Conservation (phyloP, 2,888 invertebrate species). For the Dasysyrphus tricinctus region DNA sequence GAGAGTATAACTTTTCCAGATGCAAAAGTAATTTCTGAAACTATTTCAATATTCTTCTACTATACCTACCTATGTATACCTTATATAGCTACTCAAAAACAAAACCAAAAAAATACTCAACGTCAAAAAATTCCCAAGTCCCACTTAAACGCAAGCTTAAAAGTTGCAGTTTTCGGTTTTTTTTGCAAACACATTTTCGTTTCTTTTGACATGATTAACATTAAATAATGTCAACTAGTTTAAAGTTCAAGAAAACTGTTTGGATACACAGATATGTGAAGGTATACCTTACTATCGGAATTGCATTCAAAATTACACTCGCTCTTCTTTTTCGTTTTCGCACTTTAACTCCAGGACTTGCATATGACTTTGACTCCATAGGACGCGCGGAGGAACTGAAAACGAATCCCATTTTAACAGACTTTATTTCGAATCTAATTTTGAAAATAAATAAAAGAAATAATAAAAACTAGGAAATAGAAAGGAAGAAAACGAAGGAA, state of each 20-base stretch:
- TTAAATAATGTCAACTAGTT: constrained; percentile 43
- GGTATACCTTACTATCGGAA: background rate
- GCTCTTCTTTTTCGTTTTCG: constrained; percentile 11
- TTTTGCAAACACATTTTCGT: constrained; percentile 17
- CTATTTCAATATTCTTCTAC: constrained; percentile 36
- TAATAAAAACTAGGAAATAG: background rate
- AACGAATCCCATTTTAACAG: constrained; percentile 34
- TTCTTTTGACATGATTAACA: constrained; percentile 40
- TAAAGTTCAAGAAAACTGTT: constrained; percentile 1
- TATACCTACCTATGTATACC: background rate
- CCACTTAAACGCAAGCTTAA: background rate
- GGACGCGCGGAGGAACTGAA: background rate
- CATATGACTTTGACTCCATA: constrained; percentile 4
- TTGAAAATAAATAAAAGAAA: constrained; percentile 47
- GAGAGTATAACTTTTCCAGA: constrained; percentile 11
- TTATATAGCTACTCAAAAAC: background rate
- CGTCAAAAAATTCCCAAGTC: constrained; percentile 10
- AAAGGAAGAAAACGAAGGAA: constrained; percentile 2
- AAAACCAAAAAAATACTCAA: background rate
- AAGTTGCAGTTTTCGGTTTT: constrained; percentile 7
- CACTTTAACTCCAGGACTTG: background rate
- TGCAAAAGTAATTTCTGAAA: constrained; percentile 23
- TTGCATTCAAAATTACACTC: constrained; percentile 29
- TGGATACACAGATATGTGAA: background rate
- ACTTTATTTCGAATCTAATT: constrained; percentile 57